Percentiles rank a stretch among this genome's conserved stretches.
phyloP scores from a whole-genome alignment of 2,797 vertebrate species.

The Psittacula echo region DNA sequence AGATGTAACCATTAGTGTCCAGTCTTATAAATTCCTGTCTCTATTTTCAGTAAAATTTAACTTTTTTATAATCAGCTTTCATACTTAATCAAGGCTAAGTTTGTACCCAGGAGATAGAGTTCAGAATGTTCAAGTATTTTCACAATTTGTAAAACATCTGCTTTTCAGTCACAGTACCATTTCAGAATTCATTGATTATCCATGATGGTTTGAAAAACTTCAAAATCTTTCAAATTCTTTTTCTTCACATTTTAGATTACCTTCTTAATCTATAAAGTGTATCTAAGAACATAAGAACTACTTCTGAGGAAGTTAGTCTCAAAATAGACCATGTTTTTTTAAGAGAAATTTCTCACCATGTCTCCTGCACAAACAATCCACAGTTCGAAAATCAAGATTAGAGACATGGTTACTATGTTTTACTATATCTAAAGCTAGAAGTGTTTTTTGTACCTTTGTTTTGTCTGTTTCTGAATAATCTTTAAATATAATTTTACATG shows the following conservation, averaged over 20 bases:
- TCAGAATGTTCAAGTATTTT: neutral
- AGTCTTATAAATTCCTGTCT: neutral
- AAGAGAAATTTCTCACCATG: neutral
- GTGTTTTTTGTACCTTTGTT: neutral
- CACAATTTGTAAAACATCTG: neutral
- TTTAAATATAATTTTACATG: neutral
- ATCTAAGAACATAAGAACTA: neutral
- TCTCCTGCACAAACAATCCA: neutral
- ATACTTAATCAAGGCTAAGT: neutral
- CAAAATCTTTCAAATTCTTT: neutral
- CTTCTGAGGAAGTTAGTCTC: neutral
- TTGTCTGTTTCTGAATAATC: neutral
- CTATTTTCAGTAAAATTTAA: neutral
- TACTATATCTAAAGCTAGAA: neutral
- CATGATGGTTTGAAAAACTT: neutral
- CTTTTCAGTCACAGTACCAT: neutral
- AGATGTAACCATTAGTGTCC: neutral
- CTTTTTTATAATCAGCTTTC: neutral
- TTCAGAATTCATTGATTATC: neutral
- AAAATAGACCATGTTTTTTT: neutral
- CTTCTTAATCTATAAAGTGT: neutral
- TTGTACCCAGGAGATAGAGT: neutral
- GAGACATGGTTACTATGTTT: neutral
- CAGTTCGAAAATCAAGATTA: neutral
- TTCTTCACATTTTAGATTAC: neutral